Percentiles rank a stretch among this genome's conserved stretches.
phyloP scores from a whole-genome alignment of 2,113 vertebrate genomes.

The Xenopus laevis region DNA sequence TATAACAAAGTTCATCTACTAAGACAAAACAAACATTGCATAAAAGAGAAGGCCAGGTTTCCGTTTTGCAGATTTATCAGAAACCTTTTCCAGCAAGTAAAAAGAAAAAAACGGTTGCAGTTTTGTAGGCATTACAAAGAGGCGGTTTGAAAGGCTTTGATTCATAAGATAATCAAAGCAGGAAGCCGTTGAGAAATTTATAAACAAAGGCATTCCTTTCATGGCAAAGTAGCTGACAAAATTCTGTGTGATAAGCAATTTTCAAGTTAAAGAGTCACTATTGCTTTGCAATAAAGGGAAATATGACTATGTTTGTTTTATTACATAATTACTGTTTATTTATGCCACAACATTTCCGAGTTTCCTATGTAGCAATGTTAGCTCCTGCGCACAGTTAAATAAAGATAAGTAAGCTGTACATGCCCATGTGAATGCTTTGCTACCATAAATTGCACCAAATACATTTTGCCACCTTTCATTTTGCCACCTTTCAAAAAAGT shows the following conservation, averaged over 20 bases:
- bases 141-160: conserved; percentile 14
- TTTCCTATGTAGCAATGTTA: too few species aligned
- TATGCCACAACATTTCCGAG: too few species aligned
- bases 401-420: too few species aligned
- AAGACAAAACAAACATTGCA: conserved; percentile 4
- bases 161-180: conserved; percentile 27
- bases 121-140: neutral
- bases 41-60: conserved; percentile 1
- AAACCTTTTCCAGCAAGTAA: neutral
- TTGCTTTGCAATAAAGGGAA: too few species aligned
- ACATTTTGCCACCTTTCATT: too few species aligned
- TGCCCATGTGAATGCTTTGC: too few species aligned
- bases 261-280: neutral
- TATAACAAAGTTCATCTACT: neutral
- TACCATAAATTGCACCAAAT: too few species aligned
- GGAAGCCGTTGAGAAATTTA: conserved; percentile 25
- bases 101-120: neutral
- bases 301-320: too few species aligned
- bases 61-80: neutral
- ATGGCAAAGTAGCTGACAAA: neutral
- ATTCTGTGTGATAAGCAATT: conserved; percentile 4
- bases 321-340: too few species aligned
- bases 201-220: conserved; percentile 14
- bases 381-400: too few species aligned
- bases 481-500: too few species aligned